Evolutionary conservation across 2,797 vertebrate species (phyloP), one percentile per base, ranked within the genome.

Genomic region (Tauraco hartlaubi): DNA sequence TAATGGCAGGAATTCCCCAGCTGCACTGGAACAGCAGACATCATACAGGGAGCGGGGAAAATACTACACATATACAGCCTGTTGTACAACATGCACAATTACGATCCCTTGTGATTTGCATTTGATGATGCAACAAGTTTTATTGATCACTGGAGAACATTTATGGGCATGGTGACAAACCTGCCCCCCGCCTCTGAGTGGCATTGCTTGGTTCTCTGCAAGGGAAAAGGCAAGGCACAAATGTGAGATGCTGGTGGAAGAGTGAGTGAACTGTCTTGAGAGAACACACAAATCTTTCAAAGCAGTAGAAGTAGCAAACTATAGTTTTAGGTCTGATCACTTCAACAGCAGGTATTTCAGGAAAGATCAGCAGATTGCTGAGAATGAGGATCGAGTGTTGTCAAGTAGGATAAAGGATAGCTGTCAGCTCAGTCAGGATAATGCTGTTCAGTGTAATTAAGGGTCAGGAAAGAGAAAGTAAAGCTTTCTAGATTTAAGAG

Each of bases 401-500:
- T 68, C 51, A 87, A 56, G 23, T 12, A 68, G 81, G 63, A 82
- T 56, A 76, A 95, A 92, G 63, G 44, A 66, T 59, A 88, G 59
- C 52, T 64, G 54, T 74, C 80, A 64, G 41, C 58, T 77, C 71
- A 79, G 29, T 33, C 78, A 92, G 49, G n/a, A 91, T 61, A 77
- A 74, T 68, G 52, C 69, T 68, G 15, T 28, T 83, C 15, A 20
- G 54, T 61, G 52, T 62, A 85, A 92, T 58, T 80, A 89, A 58
- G 71, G 54, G 51, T 20, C 41, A 77, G 63, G 46, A 77, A 95
- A 72, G 20, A 72, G 37, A 84, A 94, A 92, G 31, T 74, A 68
- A 91, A 91, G 26, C 49, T 94, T 83, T 73, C 63, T 75, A 88
- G 76, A 83, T 85, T 90, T 71, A 74, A 80, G 29, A 85, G 9